phyloP scores from a whole-genome alignment of 30 jellyfish, hydroid and myxozoan species.

The Hydra vulgaris region DNA sequence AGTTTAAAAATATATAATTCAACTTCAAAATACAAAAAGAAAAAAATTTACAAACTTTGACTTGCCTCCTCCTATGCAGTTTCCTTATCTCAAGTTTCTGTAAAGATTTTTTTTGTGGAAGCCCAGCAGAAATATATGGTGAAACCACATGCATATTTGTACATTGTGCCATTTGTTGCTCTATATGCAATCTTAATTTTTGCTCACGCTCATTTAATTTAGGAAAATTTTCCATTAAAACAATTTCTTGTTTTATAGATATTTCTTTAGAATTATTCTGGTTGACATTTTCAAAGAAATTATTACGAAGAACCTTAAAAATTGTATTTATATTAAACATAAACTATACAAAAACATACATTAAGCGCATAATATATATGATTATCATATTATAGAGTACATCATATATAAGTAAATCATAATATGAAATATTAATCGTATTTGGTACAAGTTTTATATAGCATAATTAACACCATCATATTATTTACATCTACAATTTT shows the following conservation, averaged over 20 bases:
- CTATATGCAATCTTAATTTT: slow-evolving; percentile 1
- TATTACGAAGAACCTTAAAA: slow-evolving; percentile 20
- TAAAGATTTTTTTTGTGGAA: neutral
- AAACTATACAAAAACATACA: neutral
- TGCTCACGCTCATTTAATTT: slow-evolving; percentile 12
- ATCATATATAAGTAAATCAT: no score
- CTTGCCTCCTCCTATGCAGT: slow-evolving; percentile 29
- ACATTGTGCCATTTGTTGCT: slow-evolving; percentile 25
- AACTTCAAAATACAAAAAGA: neutral
- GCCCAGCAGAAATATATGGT: slow-evolving; percentile 11
- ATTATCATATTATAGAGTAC: no score
- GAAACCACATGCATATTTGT: slow-evolving; percentile 8
- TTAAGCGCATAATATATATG: neutral
- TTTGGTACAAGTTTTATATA: no score
- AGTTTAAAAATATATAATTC: no score
- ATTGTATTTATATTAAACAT: neutral
- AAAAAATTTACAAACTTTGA: neutral
- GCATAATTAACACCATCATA: no score
- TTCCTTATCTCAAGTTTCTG: slow-evolving; percentile 1
- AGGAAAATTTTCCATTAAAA: slow-evolving; percentile 2
- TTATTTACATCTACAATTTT: no score
- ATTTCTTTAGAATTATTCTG: neutral
- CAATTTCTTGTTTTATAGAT: slow-evolving; percentile 5
- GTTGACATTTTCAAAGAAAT: slow-evolving; percentile 6
- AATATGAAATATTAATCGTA: no score